Evolutionary conservation across 2,113 vertebrate genomes (phyloP).

Genomic region (Heterocephalus glaber): DNA sequence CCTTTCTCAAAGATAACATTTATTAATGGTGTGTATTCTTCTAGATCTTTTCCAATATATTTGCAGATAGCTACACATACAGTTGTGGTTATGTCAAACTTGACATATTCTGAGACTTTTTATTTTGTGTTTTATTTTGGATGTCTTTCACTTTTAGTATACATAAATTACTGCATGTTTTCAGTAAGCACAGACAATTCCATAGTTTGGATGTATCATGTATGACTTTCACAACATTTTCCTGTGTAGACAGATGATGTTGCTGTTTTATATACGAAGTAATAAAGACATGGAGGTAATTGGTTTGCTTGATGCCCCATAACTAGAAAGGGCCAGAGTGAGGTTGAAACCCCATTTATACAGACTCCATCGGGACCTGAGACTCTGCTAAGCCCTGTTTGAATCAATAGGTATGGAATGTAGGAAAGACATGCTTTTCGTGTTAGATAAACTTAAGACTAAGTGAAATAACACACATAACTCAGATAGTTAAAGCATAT

Average conservation of each 20-base stretch:
- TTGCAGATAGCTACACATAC: background rate
- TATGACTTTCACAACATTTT: constrained; percentile 24
- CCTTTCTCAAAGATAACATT: background rate
- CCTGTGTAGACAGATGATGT: background rate
- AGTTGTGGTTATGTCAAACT: background rate
- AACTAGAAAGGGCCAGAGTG: constrained; percentile 20
- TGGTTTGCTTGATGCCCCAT: background rate
- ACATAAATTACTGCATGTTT: background rate
- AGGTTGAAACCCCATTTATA: background rate
- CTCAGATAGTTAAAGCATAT: background rate
- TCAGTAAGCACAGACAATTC: constrained; percentile 35
- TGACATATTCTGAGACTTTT: background rate
- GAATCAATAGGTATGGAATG: background rate
- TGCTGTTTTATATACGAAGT: background rate
- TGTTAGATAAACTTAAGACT: constrained; percentile 45
- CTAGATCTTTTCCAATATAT: background rate
- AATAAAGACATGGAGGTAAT: background rate
- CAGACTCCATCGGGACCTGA: background rate
- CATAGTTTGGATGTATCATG: background rate
- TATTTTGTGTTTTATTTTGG: constrained; percentile 49
- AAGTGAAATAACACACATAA: background rate
- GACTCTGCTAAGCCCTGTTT: background rate
- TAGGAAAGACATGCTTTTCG: background rate
- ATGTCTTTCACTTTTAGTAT: background rate
- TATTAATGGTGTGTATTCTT: constrained; percentile 17